These are phyloP conservation scores for Marasmarcha lunaedactyla DNA, from an alignment of 2,888 invertebrate genomes.

Conservation along the genomic window DNA sequence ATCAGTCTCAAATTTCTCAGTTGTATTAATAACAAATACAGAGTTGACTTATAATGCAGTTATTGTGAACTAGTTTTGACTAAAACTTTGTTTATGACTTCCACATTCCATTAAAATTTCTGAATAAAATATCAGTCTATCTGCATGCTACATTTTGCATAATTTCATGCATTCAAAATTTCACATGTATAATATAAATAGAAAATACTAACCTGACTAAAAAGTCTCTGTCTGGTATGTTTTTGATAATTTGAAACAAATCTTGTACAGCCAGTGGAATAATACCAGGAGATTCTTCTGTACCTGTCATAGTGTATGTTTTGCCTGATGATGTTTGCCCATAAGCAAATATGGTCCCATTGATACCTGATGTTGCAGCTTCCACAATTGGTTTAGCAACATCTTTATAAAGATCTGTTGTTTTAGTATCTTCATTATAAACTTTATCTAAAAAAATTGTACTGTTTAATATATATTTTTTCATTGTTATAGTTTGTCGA, in stretches of 20 bases:
- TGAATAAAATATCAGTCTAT: too few relatives aligned
- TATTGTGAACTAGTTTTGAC: too few relatives aligned
- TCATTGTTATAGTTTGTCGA: not conserved
- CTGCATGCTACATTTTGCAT: too few relatives aligned
- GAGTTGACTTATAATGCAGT: too few relatives aligned
- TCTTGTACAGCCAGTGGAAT: constrained; percentile 79
- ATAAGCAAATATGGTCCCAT: constrained; percentile 92
- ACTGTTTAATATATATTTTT: not conserved
- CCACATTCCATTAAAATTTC: too few relatives aligned
- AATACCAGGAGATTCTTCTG: constrained; percentile 76
- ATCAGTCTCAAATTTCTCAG: too few relatives aligned
- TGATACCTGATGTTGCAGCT: constrained; percentile 79
- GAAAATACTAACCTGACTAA: constrained; percentile 68
- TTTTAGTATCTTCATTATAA: constrained; percentile 71
- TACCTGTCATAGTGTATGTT: constrained; percentile 87
- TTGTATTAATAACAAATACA: too few relatives aligned
- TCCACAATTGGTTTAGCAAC: constrained; percentile 80
- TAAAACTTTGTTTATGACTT: too few relatives aligned
- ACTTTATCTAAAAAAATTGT: constrained; percentile 75
- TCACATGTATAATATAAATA: too few relatives aligned
- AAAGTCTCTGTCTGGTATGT: constrained; percentile 76
- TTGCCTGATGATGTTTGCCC: constrained; percentile 94
- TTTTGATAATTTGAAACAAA: constrained; percentile 76
- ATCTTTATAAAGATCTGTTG: constrained; percentile 73
- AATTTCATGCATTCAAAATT: too few relatives aligned